Conservation (phyloP, 64 coral and sea anemone species). For the Orbicella faveolata region DNA sequence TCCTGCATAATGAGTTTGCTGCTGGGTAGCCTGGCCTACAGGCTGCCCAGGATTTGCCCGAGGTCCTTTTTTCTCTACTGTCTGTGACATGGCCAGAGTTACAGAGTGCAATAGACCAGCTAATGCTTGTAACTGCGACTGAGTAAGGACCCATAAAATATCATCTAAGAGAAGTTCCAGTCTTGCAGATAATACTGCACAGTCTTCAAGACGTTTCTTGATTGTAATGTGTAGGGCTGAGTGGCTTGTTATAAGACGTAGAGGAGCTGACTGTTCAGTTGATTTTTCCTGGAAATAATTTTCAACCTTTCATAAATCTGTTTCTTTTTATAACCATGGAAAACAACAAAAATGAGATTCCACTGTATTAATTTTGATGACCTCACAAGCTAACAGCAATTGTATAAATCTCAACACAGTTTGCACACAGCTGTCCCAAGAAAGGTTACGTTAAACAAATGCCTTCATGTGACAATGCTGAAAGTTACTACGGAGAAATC, state of each 20-base stretch:
- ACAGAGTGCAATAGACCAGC: conserved; percentile 80
- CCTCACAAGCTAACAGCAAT: too few species aligned
- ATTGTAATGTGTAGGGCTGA: conserved; percentile 86
- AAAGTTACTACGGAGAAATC: too few species aligned
- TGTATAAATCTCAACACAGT: too few species aligned
- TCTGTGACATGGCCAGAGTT: conserved; percentile 51
- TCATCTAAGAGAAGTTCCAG: conserved; percentile 91
- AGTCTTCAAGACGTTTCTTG: conserved; percentile 91
- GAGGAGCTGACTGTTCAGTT: conserved; percentile 58
- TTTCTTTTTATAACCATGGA: too few species aligned
- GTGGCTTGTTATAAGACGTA: conserved; percentile 89
- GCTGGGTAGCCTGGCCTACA: conserved; percentile 41
- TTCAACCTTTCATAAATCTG: too few species aligned
- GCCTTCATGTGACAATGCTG: too few species aligned
- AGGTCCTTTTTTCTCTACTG: conserved; percentile 39
- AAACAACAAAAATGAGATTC: too few species aligned
- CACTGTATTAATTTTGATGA: too few species aligned
- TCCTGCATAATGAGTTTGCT: conserved; percentile 48
- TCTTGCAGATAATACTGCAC: conserved; percentile 82
- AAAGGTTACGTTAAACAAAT: too few species aligned
- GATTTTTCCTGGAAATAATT: conserved; percentile 34
- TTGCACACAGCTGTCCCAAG: too few species aligned
- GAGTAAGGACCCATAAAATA: conserved; percentile 93
- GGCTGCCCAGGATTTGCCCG: conserved; percentile 9
- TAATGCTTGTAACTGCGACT: conserved; percentile 80